phyloP scores from a whole-genome alignment of 1,140 invertebrate genomes.

The Ylistrum balloti region DNA sequence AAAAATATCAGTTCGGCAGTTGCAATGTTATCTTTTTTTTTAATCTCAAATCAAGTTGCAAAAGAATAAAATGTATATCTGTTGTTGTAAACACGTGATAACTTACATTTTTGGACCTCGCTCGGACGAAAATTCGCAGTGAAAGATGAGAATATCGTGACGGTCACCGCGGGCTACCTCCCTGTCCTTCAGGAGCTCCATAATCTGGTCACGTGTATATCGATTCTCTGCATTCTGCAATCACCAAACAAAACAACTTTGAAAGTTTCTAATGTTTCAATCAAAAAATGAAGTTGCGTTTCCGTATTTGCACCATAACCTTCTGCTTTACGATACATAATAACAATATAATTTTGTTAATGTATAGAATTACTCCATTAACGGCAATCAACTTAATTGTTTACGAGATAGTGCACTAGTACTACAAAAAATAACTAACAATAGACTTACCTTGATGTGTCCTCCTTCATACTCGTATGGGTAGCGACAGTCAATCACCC shows the following conservation, averaged over 20 bases:
- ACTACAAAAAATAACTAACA: not conserved
- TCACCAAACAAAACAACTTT: not conserved
- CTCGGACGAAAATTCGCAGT: constrained; percentile 98
- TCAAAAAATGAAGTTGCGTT: too few species aligned
- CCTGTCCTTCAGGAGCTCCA: constrained; percentile 42
- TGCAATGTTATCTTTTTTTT: too few species aligned
- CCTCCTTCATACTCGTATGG: constrained; percentile 98
- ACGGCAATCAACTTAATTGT: too few species aligned
- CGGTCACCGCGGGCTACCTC: constrained; percentile 43
- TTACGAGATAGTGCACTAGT: too few species aligned
- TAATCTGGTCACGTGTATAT: constrained; percentile 89
- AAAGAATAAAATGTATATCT: too few species aligned
- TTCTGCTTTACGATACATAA: too few species aligned
- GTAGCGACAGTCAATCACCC: constrained; percentile 88
- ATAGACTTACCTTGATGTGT: constrained; percentile 87
- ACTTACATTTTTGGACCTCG: constrained; percentile 93
- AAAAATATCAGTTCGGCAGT: too few species aligned
- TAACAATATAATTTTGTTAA: too few species aligned
- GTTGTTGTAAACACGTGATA: constrained; percentile 78
- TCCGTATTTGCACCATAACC: too few species aligned
- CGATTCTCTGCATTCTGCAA: constrained; percentile 90
- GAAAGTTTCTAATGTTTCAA: too few species aligned
- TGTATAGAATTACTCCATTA: too few species aligned
- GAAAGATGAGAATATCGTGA: constrained; percentile 95
- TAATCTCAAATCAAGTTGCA: too few species aligned